Conservation (phyloP, 2,113 vertebrate genomes). For the Bujurquina vittata region DNA sequence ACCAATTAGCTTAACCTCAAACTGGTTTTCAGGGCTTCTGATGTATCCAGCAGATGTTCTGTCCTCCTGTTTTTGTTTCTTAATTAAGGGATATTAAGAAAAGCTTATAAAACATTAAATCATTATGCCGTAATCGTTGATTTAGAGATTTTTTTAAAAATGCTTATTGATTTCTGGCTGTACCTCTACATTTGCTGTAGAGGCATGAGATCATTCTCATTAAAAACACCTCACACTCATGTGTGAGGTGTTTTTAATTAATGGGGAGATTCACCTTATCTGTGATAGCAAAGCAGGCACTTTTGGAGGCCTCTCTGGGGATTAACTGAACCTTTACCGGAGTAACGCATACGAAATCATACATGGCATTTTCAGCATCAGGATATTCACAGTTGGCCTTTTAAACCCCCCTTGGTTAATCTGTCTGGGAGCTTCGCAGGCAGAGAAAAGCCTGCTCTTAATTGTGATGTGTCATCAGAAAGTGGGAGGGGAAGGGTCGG, state of each 20-base stretch:
- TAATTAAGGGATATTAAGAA: no score
- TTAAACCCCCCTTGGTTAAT: slow-evolving; percentile 17
- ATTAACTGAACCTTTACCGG: no score
- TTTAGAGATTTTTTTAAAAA: background rate
- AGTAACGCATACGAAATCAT: background rate
- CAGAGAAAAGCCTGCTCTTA: slow-evolving; percentile 42
- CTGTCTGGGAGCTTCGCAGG: slow-evolving; percentile 42
- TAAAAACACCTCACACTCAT: no score
- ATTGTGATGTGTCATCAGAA: slow-evolving; percentile 70
- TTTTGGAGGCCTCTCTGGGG: background rate
- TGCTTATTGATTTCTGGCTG: background rate
- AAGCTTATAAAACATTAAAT: background rate
- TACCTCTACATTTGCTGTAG: background rate
- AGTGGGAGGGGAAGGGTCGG: slow-evolving; percentile 21
- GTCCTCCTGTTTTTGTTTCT: background rate
- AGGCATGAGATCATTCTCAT: no score
- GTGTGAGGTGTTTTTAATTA: background rate
- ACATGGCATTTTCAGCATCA: slow-evolving; percentile 20
- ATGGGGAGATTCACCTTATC: background rate
- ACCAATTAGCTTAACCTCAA: background rate
- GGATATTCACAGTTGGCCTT: slow-evolving; percentile 43
- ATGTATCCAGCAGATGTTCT: background rate
- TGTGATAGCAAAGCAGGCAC: background rate
- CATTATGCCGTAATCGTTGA: background rate
- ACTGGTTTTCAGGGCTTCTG: background rate